A percentile compares a stretch with the other conserved stretches of the same genome.
These are phyloP conservation scores for Trissoscelio sp. DNA, from an alignment of 2,888 invertebrate species.

Conservation along the genomic window DNA sequence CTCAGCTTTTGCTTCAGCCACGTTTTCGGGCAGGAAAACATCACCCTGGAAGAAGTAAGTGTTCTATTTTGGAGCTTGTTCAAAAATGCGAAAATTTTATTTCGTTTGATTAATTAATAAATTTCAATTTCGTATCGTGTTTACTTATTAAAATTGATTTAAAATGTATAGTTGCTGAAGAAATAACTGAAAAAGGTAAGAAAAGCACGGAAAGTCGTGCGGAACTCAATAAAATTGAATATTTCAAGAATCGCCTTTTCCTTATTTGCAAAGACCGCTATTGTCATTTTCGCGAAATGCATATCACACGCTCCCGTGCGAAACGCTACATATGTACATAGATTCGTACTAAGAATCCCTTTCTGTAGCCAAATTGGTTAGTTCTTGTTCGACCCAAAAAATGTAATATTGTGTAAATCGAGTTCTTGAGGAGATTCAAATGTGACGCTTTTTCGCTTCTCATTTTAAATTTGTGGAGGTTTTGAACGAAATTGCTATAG, in stretches of 20 bases:
- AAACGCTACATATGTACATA: background rate
- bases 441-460: background rate
- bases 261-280: constrained; percentile 1
- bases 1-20: background rate
- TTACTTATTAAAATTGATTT: background rate
- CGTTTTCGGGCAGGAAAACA: constrained; percentile 3
- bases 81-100: background rate
- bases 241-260: constrained; percentile 7
- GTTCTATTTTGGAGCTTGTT: too few species aligned
- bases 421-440: background rate
- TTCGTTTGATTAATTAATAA: background rate
- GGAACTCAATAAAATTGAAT: background rate
- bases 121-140: background rate
- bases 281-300: constrained; percentile 13
- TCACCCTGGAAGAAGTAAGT: background rate
- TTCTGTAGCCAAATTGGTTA: background rate
- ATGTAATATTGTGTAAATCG: constrained; percentile 3
- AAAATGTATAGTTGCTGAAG: too few species aligned
- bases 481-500: too few species aligned
- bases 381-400: background rate
- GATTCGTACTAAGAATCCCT: background rate
- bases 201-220: background rate
- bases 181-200: too few species aligned
- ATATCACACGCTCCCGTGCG: background rate
- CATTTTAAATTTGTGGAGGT: too few species aligned